phyloP scores from a whole-genome alignment of 2,888 invertebrate species.

The Tetrapedia diversipes region DNA sequence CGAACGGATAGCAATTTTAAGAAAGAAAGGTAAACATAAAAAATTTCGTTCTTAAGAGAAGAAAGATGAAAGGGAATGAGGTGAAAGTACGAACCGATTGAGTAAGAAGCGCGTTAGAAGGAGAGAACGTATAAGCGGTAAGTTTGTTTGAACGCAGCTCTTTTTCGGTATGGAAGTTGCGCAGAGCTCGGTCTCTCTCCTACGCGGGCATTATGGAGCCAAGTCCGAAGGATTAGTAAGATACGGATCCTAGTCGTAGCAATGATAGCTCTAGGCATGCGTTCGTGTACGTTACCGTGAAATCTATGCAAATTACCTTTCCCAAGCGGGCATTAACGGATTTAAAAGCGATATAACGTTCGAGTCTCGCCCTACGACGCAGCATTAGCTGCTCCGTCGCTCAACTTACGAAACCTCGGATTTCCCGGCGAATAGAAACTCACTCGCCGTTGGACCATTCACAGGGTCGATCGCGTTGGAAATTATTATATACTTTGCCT shows the following conservation, averaged over 20 bases:
- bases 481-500: too few relatives aligned
- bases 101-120: slow-evolving; percentile 26
- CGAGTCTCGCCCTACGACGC: slow-evolving; percentile 67
- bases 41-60: not conserved
- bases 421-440: slow-evolving; percentile 36
- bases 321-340: slow-evolving; percentile 77
- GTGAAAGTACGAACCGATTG: slow-evolving; percentile 1
- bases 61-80: not conserved
- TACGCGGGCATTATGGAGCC: slow-evolving; percentile 55
- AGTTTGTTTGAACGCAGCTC: slow-evolving; percentile 55
- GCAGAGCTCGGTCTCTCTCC: slow-evolving; percentile 31
- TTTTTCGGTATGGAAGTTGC: not conserved
- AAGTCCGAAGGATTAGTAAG: slow-evolving; percentile 72
- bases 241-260: slow-evolving; percentile 61
- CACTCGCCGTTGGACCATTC: not conserved
- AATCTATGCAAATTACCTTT: slow-evolving; percentile 79
- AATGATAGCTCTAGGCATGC: slow-evolving; percentile 56
- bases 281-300: slow-evolving; percentile 59
- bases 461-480: not conserved
- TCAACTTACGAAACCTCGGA: slow-evolving; percentile 64
- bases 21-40: too few relatives aligned
- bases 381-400: slow-evolving; percentile 75
- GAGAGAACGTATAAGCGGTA: not conserved
- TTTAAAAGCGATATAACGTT: slow-evolving; percentile 80
- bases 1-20: too few relatives aligned